Conservation (phyloP, 2,888 invertebrate species). For the Pristionchus mayeri region DNA sequence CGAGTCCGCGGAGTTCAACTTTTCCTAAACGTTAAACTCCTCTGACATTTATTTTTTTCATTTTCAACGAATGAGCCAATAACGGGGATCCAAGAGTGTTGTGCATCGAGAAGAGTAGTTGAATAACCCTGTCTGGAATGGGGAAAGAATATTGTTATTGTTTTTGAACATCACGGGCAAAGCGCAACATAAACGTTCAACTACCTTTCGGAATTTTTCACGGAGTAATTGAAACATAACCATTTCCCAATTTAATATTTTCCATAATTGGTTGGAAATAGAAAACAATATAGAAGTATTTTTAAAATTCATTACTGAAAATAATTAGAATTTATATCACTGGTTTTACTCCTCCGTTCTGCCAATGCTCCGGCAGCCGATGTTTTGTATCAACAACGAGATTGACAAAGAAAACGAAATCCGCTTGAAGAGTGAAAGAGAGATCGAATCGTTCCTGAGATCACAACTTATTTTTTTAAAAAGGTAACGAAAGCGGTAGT, state of each 20-base stretch:
- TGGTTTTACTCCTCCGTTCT: constrained; percentile 78
- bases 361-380: constrained; percentile 92
- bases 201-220: too few relatives aligned
- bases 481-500: too few relatives aligned
- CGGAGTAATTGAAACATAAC: neutral
- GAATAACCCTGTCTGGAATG: constrained; percentile 84
- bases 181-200: too few relatives aligned
- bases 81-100: constrained; percentile 98
- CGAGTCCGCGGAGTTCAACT: too few relatives aligned
- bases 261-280: neutral
- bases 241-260: neutral
- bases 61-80: too few relatives aligned
- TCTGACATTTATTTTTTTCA: too few relatives aligned
- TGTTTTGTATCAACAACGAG: constrained; percentile 88
- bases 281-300: too few relatives aligned
- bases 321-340: constrained; percentile 29
- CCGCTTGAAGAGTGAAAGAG: constrained; percentile 32
- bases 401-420: constrained; percentile 85
- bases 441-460: constrained; percentile 9
- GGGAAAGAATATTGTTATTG: neutral
- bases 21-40: too few relatives aligned
- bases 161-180: too few relatives aligned
- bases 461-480: too few relatives aligned
- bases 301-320: too few relatives aligned
- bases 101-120: constrained; percentile 94